phyloP scores from a whole-genome alignment of 2,888 invertebrate species.

The Brassicogethes aeneus region DNA sequence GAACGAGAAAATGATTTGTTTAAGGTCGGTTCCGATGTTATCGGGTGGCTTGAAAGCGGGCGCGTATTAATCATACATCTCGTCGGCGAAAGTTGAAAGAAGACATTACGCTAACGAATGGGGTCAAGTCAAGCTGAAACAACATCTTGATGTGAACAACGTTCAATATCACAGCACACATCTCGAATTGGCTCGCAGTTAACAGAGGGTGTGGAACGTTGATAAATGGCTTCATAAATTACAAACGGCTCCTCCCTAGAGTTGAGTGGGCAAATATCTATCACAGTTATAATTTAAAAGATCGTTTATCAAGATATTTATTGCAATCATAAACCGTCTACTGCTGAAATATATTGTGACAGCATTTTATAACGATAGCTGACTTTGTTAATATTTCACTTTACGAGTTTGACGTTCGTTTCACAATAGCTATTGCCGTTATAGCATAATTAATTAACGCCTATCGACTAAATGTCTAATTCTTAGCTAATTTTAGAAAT shows the following conservation, averaged over 20 bases:
- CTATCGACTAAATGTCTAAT: background rate
- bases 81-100: slow-evolving; percentile 41
- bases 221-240: slow-evolving; percentile 45
- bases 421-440: background rate
- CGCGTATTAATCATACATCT: slow-evolving; percentile 33
- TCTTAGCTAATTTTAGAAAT: too few species aligned
- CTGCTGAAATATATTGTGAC: slow-evolving; percentile 31
- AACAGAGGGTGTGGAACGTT: slow-evolving; percentile 44
- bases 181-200: slow-evolving; percentile 49
- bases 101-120: slow-evolving; percentile 42
- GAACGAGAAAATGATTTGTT: slow-evolving; percentile 30
- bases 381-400: slow-evolving; percentile 22
- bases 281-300: slow-evolving; percentile 44
- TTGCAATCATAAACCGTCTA: slow-evolving; percentile 41
- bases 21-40: slow-evolving; percentile 26
- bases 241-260: slow-evolving; percentile 40
- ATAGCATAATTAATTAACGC: background rate
- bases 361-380: slow-evolving; percentile 27
- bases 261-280: slow-evolving; percentile 45
- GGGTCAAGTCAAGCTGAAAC: slow-evolving; percentile 42
- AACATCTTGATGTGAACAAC: slow-evolving; percentile 36
- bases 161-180: slow-evolving; percentile 42
- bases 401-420: slow-evolving; percentile 9
- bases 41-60: slow-evolving; percentile 25
- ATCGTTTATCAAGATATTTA: slow-evolving; percentile 44